Evolutionary conservation across 2,797 vertebrate genomes (phyloP).

Genomic region (Enteromius radiatus): DNA sequence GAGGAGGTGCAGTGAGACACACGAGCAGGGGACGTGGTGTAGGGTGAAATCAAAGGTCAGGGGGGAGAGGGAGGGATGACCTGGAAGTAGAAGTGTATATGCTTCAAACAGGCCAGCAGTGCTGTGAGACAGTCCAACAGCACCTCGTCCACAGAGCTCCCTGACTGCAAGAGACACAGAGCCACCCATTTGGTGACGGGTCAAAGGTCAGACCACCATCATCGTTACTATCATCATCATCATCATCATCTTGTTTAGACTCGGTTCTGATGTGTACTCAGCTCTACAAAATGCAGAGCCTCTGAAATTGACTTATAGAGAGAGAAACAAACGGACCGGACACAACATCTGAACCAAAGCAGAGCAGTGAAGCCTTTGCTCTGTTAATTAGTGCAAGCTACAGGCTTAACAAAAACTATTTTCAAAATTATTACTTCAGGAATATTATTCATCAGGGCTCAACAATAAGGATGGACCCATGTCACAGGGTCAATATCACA

Average conservation of each 20-base stretch:
- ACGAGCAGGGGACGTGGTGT: conserved; percentile 59
- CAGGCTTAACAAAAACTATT: neutral
- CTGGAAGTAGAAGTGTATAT: conserved; percentile 76
- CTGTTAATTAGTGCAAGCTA: conserved; percentile 6
- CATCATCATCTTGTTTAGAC: conserved; percentile 17
- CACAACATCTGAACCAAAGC: conserved; percentile 8
- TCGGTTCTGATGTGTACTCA: neutral
- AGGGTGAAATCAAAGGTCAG: conserved; percentile 58
- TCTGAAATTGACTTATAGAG: neutral
- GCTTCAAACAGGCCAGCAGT: conserved; percentile 73
- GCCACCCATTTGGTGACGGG: conserved; percentile 53
- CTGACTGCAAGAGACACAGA: conserved; percentile 73
- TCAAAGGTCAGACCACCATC: conserved; percentile 51
- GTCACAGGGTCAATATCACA: neutral
- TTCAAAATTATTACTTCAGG: neutral
- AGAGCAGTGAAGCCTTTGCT: conserved; percentile 1
- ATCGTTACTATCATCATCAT: neutral
- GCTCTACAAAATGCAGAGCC: neutral
- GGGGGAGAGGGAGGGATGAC: conserved; percentile 65
- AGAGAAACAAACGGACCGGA: conserved; percentile 1
- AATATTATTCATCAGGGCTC: conserved; percentile 20
- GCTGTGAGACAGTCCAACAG: conserved; percentile 72
- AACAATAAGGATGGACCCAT: conserved; percentile 10
- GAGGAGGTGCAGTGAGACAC: conserved; percentile 54
- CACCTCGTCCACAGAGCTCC: conserved; percentile 69